Evolutionary conservation across 2,888 invertebrate species (phyloP), one percentile per base, ranked within the genome.

Genomic region (Masnerella sp.): DNA sequence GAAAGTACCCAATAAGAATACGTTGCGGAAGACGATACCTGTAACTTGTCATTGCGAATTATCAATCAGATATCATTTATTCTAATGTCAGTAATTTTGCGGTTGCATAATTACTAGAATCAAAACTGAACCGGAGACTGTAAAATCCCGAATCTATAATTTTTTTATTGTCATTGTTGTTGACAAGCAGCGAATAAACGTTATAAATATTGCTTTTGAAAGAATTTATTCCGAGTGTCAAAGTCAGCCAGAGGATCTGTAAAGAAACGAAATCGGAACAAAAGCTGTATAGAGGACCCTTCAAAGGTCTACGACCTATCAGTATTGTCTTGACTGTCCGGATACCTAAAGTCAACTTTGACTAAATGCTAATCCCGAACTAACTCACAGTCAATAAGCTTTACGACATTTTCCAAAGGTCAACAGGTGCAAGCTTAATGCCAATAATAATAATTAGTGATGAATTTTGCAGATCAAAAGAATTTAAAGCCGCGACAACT

Each of bases 251-350:
- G n/a, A n/a, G n/a, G n/a, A n/a, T n/a, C n/a, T n/a, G 1, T 2
- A 25, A 52, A 14, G 38, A 42, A 40, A 38, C 17, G 15, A 64
- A 64, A 42, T 22, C 3, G 15, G 56, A 56, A 65, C 56, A 65
- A 65, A 47, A 65, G 56, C 14, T 18, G 5, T 9, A 8, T 7
- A 36, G 36, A 42, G 47, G 40, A 32, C 65, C 47, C 65, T 65
- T 49, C 47, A 56, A 30, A 56, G 67, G 67, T 58, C 51, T 43
- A 45, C 28, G 67, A 67, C 40, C 67, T 30, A 17, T 42, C 42
- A 14, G 32, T 15, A 43, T 64, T 52, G 43, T 64, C 62, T 52
- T 34, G 30, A 12, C 12, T 40, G 43, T n/a, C n/a, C n/a, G n/a
- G n/a, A n/a, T n/a, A n/a, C 15, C 43, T 4, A 43, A 43, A 34